phyloP scores from a whole-genome alignment of 2,888 invertebrate species.

The Branchellion lobata region DNA sequence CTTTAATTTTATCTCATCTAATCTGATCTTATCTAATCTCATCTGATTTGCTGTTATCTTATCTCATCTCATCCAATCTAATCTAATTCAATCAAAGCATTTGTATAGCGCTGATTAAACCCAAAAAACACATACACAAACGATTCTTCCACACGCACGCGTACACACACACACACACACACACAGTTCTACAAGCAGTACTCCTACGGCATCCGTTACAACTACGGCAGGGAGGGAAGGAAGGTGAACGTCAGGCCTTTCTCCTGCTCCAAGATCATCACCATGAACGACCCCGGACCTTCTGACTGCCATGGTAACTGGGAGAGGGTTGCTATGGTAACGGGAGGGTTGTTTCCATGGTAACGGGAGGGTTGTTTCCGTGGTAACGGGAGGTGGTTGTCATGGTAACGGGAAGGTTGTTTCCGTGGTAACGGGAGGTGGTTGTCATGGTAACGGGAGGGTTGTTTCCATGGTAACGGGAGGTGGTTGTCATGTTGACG shows the following conservation, averaged over 20 bases:
- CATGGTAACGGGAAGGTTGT: no score
- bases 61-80: background rate
- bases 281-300: constrained; percentile 57
- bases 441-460: background rate
- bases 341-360: no score
- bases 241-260: constrained; percentile 84
- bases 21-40: no score
- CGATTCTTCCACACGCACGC: no score
- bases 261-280: constrained; percentile 83
- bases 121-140: background rate
- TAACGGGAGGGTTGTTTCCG: no score
- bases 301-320: constrained; percentile 52
- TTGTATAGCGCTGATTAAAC: no score
- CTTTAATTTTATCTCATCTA: background rate
- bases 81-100: no score
- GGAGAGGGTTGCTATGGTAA: no score
- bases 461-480: no score
- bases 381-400: no score
- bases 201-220: constrained; percentile 84
- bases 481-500: background rate
- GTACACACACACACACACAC: no score
- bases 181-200: constrained; percentile 84
- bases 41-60: background rate
- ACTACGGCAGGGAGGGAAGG: constrained; percentile 92
- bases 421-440: no score